Conservation (phyloP, 1,140 invertebrate genomes). For the Platyura marginata region DNA sequence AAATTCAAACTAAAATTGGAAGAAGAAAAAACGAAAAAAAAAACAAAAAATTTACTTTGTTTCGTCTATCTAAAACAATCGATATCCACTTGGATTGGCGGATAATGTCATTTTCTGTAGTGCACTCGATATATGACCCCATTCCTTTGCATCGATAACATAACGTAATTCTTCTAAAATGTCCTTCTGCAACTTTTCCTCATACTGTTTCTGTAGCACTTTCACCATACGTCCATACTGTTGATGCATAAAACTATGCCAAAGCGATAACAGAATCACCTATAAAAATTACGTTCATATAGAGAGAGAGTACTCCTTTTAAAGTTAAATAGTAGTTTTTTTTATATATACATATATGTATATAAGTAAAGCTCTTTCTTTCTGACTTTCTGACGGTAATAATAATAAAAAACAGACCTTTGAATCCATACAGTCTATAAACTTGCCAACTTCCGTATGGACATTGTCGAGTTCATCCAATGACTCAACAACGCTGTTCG, state of each 20-base stretch:
- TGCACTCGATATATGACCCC: constrained; percentile 43
- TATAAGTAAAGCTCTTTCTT: too few species aligned
- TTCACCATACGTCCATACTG: constrained; percentile 69
- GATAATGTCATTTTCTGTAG: constrained; percentile 16
- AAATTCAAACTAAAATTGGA: too few species aligned
- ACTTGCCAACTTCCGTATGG: constrained; percentile 54
- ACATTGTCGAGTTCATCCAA: constrained; percentile 40
- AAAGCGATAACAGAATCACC: constrained; percentile 55
- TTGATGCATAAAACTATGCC: constrained; percentile 56
- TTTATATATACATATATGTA: constrained; percentile 4
- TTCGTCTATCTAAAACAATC: constrained; percentile 21
- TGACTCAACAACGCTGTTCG: constrained; percentile 16
- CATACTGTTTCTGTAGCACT: constrained; percentile 50
- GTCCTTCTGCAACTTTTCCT: constrained; percentile 58
- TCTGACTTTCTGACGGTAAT: too few species aligned
- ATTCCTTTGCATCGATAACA: constrained; percentile 42
- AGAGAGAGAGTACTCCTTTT: neutral
- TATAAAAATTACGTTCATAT: too few species aligned
- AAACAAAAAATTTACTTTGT: too few species aligned
- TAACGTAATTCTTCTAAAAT: constrained; percentile 51
- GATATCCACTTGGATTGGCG: constrained; percentile 16
- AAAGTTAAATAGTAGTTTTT: constrained; percentile 4
- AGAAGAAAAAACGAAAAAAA: too few species aligned
- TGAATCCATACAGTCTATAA: constrained; percentile 53
- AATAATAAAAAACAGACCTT: constrained; percentile 36